Percentiles rank a stretch among this genome's conserved stretches.
Evolutionary conservation across 1,140 invertebrate species (phyloP).

Genomic region (Hyles euphorbiae): DNA sequence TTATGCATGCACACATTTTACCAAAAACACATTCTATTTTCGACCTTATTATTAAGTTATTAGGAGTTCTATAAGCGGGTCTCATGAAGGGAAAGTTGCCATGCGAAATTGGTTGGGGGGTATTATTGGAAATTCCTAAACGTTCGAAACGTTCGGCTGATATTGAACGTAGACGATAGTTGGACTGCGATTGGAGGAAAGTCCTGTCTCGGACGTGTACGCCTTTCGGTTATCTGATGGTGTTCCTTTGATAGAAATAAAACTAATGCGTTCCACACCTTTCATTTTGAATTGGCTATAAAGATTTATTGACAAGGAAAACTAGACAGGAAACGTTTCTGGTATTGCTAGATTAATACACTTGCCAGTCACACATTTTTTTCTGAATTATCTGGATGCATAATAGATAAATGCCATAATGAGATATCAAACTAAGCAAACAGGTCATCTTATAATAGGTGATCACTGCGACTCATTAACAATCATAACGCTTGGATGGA

Average conservation of each 20-base stretch:
- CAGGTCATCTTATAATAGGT: too few species aligned
- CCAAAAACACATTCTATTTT: not conserved
- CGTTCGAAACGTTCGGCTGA: slow-evolving; percentile 48
- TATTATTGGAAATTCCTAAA: slow-evolving; percentile 71
- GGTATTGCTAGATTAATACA: too few species aligned
- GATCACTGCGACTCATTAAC: too few species aligned
- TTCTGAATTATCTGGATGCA: too few species aligned
- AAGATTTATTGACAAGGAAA: too few species aligned
- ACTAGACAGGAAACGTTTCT: too few species aligned
- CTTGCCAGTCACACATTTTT: too few species aligned
- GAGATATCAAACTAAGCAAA: too few species aligned
- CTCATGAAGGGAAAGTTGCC: not conserved
- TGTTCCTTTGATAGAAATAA: slow-evolving; percentile 15
- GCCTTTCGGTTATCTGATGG: slow-evolving; percentile 36
- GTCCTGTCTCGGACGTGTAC: slow-evolving; percentile 37
- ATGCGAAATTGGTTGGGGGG: slow-evolving; percentile 20
- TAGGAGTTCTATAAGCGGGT: not conserved
- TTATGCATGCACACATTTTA: slow-evolving; percentile 13
- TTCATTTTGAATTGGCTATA: too few species aligned
- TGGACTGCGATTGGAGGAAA: slow-evolving; percentile 51
- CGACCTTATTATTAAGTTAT: slow-evolving; percentile 1
- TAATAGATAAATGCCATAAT: too few species aligned
- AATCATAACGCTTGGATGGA: too few species aligned
- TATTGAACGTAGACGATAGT: slow-evolving; percentile 57
- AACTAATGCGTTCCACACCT: too few species aligned